Base-by-base conservation (phyloP, 2,797 vertebrate species). In the Pitangus sulphuratus region DNA sequence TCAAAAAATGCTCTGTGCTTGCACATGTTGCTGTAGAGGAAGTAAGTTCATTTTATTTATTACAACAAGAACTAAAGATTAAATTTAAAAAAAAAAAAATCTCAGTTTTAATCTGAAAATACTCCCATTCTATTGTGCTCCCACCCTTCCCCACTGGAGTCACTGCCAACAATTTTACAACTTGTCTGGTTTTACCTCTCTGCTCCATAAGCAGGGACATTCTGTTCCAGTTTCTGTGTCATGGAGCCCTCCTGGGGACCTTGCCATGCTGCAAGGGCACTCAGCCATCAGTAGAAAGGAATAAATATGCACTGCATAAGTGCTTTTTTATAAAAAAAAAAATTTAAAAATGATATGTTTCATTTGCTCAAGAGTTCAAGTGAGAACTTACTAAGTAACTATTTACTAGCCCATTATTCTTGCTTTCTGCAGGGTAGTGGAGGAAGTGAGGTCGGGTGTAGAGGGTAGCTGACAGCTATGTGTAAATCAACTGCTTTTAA, bases 131-230 rank as follows among this genome's bases (percentile, higher is more conserved):
- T 69, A 1, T 72, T 79, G 50, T 54, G 53, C 76, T 26, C 68
- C 79, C 64, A 62, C 79, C 84, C 95, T 96, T 95, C 53, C 62
- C 44, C 14, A 8, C 15, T 37, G 58, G 87, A 89, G 66, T 72
- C n/a, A 40, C 70, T 94, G 89, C 82, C 91, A 84, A 35, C 9
- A 77, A 2, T 90, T 95, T 69, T 66, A 44, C 69, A 94, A 15
- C 61, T 60, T 88, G 45, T 81, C 39, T 35, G 19, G 1, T 70
- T 85, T 78, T 88, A 30, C 87, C 37, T 65, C 66, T 84, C 65
- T 93, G 82, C 12, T 31, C 28, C 40, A 33, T 26, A 79, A 68
- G 33, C 53, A 86, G 64, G 25, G 13, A 45, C 20, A 39, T 69
- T 50, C 25, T 22, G 37, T 53, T 80, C 21, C 35, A 54, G 35